Evolutionary conservation across 2,797 vertebrate genomes (phyloP).

Genomic region (Setipinna tenuifilis): DNA sequence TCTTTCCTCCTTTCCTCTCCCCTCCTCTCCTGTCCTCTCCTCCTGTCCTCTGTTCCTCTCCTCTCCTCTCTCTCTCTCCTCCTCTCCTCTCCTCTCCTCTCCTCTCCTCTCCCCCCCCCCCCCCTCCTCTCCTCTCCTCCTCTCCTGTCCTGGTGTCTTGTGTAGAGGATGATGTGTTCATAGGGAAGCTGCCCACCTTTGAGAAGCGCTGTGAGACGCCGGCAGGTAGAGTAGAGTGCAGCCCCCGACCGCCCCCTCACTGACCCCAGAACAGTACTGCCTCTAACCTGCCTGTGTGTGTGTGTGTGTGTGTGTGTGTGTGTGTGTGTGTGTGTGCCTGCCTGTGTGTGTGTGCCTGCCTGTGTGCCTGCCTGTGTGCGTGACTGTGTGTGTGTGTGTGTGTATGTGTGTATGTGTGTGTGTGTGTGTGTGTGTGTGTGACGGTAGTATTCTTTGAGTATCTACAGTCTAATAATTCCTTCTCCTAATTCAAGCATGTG

Average conservation of each 20-base stretch:
- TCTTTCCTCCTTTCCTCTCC: too few species aligned
- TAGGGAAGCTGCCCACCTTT: conserved; percentile 86
- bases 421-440: neutral
- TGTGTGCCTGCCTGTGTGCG: neutral
- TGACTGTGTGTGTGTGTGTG: neutral
- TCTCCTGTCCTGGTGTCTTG: conserved; percentile 34
- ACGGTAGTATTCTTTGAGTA: too few species aligned
- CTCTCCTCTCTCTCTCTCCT: neutral
- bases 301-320: neutral
- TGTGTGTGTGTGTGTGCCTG: neutral
- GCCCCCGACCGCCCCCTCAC: neutral
- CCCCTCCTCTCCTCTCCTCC: neutral
- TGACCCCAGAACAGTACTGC: too few species aligned
- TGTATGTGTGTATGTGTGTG: neutral
- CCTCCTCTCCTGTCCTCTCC: too few species aligned
- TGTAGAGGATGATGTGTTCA: conserved; percentile 82
- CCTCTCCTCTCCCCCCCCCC: neutral
- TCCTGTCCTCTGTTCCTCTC: neutral
- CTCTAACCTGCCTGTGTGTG: too few species aligned
- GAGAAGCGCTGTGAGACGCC: conserved; percentile 87
- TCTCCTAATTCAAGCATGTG: too few species aligned
- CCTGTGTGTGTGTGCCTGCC: neutral
- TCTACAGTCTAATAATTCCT: too few species aligned
- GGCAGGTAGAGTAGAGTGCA: conserved; percentile 80
- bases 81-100: neutral